phyloP scores from a whole-genome alignment of 2,797 vertebrate genomes.

The Xiphorhynchus erythropygius region DNA sequence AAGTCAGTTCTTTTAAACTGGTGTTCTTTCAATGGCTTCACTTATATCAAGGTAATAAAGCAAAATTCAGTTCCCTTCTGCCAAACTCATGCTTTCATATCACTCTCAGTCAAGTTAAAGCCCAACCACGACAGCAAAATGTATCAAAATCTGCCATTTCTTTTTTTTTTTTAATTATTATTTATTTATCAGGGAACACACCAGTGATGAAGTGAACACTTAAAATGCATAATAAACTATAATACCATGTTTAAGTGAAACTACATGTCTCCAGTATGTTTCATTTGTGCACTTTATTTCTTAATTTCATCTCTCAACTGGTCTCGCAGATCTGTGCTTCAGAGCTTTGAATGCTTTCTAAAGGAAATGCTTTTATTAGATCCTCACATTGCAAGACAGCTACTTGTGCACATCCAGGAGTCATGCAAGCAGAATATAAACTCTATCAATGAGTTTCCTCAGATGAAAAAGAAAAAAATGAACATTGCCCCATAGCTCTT shows the following conservation, averaged over 20 bases:
- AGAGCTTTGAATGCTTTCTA: neutral
- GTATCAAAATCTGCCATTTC: neutral
- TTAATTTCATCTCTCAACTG: neutral
- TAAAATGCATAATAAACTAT: neutral
- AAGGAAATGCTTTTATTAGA: neutral
- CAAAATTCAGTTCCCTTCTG: neutral
- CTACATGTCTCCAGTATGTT: neutral
- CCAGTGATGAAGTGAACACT: neutral
- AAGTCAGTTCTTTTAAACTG: neutral
- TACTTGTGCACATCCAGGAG: neutral
- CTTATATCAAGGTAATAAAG: neutral
- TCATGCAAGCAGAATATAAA: neutral
- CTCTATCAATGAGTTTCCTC: neutral
- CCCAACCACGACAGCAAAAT: neutral
- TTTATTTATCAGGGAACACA: neutral
- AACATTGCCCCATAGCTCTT: neutral
- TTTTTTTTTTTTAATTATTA: too few species aligned
- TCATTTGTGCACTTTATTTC: neutral
- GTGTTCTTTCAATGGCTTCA: neutral
- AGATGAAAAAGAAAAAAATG: neutral
- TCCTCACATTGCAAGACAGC: neutral
- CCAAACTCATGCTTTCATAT: neutral
- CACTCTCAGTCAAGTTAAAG: neutral
- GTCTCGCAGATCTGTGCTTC: neutral
- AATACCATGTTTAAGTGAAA: neutral